Conservation (phyloP, 2,888 invertebrate genomes). For the Hirtodrosophila trivittata region DNA sequence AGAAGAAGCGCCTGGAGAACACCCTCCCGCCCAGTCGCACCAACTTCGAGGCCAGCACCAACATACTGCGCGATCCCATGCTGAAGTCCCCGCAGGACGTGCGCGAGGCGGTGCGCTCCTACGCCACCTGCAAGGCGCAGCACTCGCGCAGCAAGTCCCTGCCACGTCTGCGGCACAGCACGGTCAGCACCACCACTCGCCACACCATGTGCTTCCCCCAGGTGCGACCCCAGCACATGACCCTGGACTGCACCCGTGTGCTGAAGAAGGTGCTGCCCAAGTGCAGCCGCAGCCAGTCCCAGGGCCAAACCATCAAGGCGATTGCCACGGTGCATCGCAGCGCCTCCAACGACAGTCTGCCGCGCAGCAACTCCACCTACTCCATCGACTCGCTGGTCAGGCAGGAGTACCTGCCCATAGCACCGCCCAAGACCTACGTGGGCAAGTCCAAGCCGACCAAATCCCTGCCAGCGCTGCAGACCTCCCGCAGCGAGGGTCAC, state of each 20-base stretch:
- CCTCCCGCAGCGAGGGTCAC: slow-evolving; percentile 74
- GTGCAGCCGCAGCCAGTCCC: slow-evolving; percentile 34
- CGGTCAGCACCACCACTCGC: slow-evolving; percentile 72
- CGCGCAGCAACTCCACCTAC: slow-evolving; percentile 83
- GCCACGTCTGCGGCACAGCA: slow-evolving; percentile 68
- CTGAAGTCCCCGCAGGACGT: slow-evolving; percentile 86
- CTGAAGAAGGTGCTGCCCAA: slow-evolving; percentile 49
- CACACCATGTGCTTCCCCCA: slow-evolving; percentile 77
- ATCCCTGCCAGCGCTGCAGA: slow-evolving; percentile 48
- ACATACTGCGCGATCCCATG: slow-evolving; percentile 85
- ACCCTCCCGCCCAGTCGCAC: slow-evolving; percentile 79
- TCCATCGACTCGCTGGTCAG: slow-evolving; percentile 82
- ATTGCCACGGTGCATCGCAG: slow-evolving; percentile 44
- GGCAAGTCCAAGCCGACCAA: slow-evolving; percentile 42
- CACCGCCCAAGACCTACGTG: slow-evolving; percentile 63
- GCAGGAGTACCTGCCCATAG: slow-evolving; percentile 61
- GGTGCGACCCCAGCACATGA: slow-evolving; percentile 48
- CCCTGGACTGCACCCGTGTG: slow-evolving; percentile 53
- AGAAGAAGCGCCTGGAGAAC: slow-evolving; percentile 85
- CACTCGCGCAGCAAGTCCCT: slow-evolving; percentile 82
- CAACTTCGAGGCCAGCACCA: slow-evolving; percentile 83
- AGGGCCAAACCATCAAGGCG: slow-evolving; percentile 54
- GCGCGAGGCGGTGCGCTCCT: slow-evolving; percentile 84
- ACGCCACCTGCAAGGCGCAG: slow-evolving; percentile 78
- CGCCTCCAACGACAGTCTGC: slow-evolving; percentile 81